A percentile compares a stretch with the other conserved stretches of the same genome.
phyloP scores from a whole-genome alignment of 2,888 invertebrate genomes.

The Drosophila anomalata region DNA sequence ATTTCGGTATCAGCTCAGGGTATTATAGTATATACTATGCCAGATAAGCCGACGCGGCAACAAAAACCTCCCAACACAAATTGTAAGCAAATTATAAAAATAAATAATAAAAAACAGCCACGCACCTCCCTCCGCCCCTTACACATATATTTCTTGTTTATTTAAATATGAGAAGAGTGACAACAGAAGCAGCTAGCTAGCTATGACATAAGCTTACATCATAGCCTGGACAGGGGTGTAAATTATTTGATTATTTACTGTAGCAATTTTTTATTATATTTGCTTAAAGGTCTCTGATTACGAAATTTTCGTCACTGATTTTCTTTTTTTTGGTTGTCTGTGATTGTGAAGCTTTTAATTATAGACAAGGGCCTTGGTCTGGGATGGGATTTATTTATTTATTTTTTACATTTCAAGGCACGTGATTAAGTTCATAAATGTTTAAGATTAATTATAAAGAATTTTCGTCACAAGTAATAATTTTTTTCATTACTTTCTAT shows the following conservation, averaged over 20 bases:
- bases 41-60: constrained; percentile 28
- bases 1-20: constrained; percentile 21
- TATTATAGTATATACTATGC: not conserved
- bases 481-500: too few relatives aligned
- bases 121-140: constrained; percentile 3
- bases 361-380: constrained; percentile 17
- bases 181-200: constrained; percentile 17
- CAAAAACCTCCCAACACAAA: constrained; percentile 25
- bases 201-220: constrained; percentile 42
- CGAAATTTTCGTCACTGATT: constrained; percentile 8
- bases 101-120: constrained; percentile 37
- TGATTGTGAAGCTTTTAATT: constrained; percentile 15
- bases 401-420: not conserved
- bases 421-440: not conserved
- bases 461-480: too few relatives aligned
- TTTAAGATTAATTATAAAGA: too few relatives aligned
- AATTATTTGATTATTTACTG: constrained; percentile 48
- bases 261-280: constrained; percentile 46
- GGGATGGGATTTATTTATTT: not conserved
- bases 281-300: constrained; percentile 46
- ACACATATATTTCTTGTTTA: constrained; percentile 38
- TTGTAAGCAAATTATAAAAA: constrained; percentile 52
- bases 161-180: constrained; percentile 51
- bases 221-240: constrained; percentile 33
- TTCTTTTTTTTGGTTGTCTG: not conserved